Percentiles rank a stretch among this genome's conserved stretches.
These are phyloP conservation scores for Crotophaga sulcirostris DNA, from an alignment of 2,113 vertebrate species.

Conservation along the genomic window DNA sequence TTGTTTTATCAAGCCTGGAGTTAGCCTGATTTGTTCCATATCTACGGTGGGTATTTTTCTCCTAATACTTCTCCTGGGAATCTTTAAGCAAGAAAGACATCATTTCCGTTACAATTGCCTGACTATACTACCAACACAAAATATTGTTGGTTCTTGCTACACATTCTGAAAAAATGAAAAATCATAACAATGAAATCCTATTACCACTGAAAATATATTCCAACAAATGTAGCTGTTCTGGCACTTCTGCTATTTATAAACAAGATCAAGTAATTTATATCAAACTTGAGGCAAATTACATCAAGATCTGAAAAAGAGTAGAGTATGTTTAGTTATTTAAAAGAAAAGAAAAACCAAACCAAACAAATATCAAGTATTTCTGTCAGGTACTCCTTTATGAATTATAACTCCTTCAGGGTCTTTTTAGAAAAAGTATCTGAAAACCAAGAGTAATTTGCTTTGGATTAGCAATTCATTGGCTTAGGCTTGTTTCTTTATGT, in stretches of 20 bases:
- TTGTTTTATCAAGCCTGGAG: constrained; percentile 15
- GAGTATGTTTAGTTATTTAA: neutral
- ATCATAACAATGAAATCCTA: neutral
- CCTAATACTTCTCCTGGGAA: constrained; percentile 46
- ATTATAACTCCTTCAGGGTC: neutral
- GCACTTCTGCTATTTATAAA: neutral
- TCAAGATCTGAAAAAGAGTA: neutral
- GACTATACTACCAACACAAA: neutral
- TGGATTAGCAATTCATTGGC: neutral
- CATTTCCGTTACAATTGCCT: neutral
- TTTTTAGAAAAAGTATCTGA: neutral
- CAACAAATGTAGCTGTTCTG: neutral
- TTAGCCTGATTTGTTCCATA: constrained; percentile 45
- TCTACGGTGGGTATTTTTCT: constrained; percentile 13
- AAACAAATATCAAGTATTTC: neutral
- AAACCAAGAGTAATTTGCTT: neutral
- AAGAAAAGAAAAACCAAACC: neutral
- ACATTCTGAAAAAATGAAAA: neutral
- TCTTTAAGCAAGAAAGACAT: constrained; percentile 48
- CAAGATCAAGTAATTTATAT: neutral
- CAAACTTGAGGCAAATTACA: neutral
- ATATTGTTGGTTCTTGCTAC: neutral
- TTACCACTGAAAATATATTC: neutral
- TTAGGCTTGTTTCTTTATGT: neutral
- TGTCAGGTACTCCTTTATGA: neutral